Conservation (phyloP, 35 echinoderm and acorn worm genomes). For the Nesometra sesokonis region DNA sequence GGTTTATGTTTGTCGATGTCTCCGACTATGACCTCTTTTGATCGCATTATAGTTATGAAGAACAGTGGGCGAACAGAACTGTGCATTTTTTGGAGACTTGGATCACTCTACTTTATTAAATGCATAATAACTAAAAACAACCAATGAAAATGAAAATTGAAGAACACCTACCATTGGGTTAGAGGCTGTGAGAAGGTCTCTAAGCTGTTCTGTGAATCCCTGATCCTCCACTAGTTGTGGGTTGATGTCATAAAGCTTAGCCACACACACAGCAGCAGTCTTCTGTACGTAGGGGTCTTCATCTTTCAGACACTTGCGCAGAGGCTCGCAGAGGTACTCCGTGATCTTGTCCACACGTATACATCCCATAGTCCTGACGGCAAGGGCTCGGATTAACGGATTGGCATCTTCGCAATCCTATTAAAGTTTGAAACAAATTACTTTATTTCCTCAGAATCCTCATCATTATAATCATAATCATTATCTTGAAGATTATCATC, state of each 20-base stretch:
- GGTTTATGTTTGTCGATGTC: too few relatives aligned
- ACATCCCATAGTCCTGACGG: conserved; percentile 98
- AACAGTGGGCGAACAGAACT: too few relatives aligned
- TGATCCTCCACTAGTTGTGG: conserved; percentile 93
- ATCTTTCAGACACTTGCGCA: conserved; percentile 93
- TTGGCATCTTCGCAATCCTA: conserved; percentile 97
- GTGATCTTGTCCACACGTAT: conserved; percentile 99
- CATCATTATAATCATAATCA: too few relatives aligned
- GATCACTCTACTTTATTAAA: too few relatives aligned
- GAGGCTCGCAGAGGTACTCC: conserved; percentile 92
- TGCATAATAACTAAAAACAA: too few relatives aligned
- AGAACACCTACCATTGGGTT: conserved; percentile 87
- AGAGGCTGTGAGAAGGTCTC: conserved; percentile 83
- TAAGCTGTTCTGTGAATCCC: conserved; percentile 90
- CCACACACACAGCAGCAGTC: conserved; percentile 94
- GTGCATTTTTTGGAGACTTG: too few relatives aligned
- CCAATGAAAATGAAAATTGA: too few relatives aligned
- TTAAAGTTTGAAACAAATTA: background rate
- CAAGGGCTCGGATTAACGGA: conserved; percentile 80
- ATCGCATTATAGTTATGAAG: too few relatives aligned
- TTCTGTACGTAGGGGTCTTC: conserved; percentile 98
- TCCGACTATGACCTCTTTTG: too few relatives aligned
- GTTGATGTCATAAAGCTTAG: conserved; percentile 98
- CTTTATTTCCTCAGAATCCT: background rate
- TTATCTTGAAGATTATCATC: too few relatives aligned